Evolutionary conservation across 2,797 vertebrate genomes (phyloP), one percentile per base, ranked within the genome.

Genomic region (Anas flavirostris): DNA sequence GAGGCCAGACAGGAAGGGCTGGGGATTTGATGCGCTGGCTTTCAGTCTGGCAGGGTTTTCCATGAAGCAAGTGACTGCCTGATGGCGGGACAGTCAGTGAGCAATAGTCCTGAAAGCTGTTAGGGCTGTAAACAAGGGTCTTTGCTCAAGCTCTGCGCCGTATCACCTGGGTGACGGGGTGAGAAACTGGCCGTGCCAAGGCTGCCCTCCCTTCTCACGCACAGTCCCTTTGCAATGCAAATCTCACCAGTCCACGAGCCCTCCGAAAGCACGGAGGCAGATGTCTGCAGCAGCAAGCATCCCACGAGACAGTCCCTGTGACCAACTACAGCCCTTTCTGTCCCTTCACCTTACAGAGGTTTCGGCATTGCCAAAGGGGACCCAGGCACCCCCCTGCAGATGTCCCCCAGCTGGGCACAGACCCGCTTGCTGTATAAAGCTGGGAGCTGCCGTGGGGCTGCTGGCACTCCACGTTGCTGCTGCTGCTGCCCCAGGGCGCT

Each of bases 61-160:
- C 50, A 14, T 29, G 29, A 81, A 83, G 85, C 10, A 80, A 43
- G 33, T 66, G 77, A 58, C 48, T 76, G 50, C 15, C 78, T 83
- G 80, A 18, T 22, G 39, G 58, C 2, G 1, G 29, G n/a, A 28
- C 15, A 4, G 52, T 5, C 46, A 25, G 43, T 56, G 41, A 94
- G 33, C 62, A 83, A 50, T 5, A 81, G 62, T 44, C 41, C 53
- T n/a, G 39, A 58, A 91, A 74, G 55, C 26, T 70, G 53, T 16
- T 15, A n/a, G 28, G 44, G 48, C 31, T 78, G 82, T 81, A 92
- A 93, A 94, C 76, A 90, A 50, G 31, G 76, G 73, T 67, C 60
- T 81, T 89, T 56, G 70, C 59, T n/a, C 78, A 60, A n/a, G 31
- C 25, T 16, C 2, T 3, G 85, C 89, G 83, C 44, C 46, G 1